Evolutionary conservation across 1,140 invertebrate species (phyloP).

Genomic region (Sminthurinus signatus): DNA sequence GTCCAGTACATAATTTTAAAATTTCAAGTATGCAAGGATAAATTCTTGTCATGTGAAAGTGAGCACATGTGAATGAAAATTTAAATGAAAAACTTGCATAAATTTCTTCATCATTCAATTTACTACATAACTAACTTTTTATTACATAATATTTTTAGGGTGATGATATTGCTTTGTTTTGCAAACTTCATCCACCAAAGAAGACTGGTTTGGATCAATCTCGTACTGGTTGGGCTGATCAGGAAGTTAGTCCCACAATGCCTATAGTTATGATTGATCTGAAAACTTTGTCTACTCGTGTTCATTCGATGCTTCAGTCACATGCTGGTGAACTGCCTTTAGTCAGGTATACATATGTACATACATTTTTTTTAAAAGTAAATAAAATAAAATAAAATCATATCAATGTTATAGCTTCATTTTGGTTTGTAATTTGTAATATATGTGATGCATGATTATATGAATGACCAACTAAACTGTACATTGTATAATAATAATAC

Average conservation of each 20-base stretch:
- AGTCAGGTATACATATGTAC: constrained; percentile 59
- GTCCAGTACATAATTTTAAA: too few species aligned
- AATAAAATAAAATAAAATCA: constrained; percentile 1
- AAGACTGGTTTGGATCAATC: constrained; percentile 38
- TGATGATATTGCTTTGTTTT: constrained; percentile 54
- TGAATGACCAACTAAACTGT: neutral
- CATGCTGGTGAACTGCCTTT: constrained; percentile 66
- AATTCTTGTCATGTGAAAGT: too few species aligned
- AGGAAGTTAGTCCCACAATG: constrained; percentile 57
- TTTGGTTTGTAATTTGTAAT: constrained; percentile 1
- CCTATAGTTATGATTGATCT: constrained; percentile 67
- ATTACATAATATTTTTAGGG: constrained; percentile 39
- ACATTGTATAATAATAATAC: too few species aligned
- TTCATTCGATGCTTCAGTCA: constrained; percentile 59
- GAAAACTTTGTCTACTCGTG: constrained; percentile 55
- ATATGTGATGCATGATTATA: neutral
- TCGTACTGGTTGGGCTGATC: constrained; percentile 65
- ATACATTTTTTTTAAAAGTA: neutral
- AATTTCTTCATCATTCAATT: too few species aligned
- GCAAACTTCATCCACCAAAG: constrained; percentile 55
- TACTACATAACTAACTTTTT: too few species aligned
- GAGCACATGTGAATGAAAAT: too few species aligned
- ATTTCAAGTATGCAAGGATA: too few species aligned
- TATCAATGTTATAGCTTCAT: constrained; percentile 24
- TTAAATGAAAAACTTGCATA: too few species aligned